Evolutionary conservation across 1,140 invertebrate genomes (phyloP).

Genomic region (Pseudomyrmex concolor): DNA sequence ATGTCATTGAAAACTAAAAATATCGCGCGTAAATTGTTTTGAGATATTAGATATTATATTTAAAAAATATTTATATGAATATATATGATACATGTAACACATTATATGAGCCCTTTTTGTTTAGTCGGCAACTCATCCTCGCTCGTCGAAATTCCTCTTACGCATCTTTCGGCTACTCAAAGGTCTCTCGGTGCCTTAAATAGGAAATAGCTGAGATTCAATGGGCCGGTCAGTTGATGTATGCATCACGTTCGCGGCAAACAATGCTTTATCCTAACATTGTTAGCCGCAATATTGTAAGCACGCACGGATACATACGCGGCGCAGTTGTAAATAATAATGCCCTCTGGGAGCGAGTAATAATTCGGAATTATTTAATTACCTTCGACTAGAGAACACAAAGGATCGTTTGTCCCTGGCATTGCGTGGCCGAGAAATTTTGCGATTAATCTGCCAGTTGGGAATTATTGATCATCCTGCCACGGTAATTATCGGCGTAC

Average conservation of each 20-base stretch:
- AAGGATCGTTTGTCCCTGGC: constrained; percentile 44
- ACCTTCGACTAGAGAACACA: constrained; percentile 39
- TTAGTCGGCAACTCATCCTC: constrained; percentile 15
- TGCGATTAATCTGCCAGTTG: constrained; percentile 56
- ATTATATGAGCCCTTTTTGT: constrained; percentile 17
- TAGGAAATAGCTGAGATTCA: constrained; percentile 59
- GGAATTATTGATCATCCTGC: constrained; percentile 61
- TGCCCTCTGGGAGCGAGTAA: constrained; percentile 20
- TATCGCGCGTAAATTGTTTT: neutral
- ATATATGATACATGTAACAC: neutral
- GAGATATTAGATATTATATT: neutral
- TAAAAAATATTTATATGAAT: neutral
- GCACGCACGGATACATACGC: neutral
- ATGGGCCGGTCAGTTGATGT: constrained; percentile 29
- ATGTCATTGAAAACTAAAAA: neutral
- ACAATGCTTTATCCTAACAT: constrained; percentile 18
- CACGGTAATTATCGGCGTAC: constrained; percentile 58
- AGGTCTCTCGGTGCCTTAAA: constrained; percentile 45
- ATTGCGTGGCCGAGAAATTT: constrained; percentile 50
- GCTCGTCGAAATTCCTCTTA: constrained; percentile 49
- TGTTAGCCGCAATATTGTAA: constrained; percentile 45
- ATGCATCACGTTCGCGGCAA: constrained; percentile 2
- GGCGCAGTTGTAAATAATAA: constrained; percentile 48
- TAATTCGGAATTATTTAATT: constrained; percentile 60
- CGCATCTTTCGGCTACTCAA: constrained; percentile 37